phyloP scores from a whole-genome alignment of 1,140 invertebrate genomes.

The Plutomurus gul region DNA sequence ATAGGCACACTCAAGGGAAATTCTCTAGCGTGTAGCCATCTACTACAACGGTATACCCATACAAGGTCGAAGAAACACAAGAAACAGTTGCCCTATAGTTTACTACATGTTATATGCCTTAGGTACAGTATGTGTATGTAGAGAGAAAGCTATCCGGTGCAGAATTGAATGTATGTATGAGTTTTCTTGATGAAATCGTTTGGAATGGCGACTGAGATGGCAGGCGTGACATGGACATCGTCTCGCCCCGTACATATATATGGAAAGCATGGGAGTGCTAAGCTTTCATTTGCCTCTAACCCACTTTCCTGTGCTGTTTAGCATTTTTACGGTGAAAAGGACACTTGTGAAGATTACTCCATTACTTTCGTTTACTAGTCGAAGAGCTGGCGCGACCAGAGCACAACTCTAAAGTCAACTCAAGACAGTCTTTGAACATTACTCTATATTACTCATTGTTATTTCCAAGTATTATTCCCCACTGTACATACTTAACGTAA shows the following conservation, averaged over 20 bases:
- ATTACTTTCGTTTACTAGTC: neutral
- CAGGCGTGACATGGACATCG: too few species aligned
- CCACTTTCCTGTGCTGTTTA: neutral
- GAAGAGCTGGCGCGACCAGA: too few species aligned
- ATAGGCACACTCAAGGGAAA: neutral
- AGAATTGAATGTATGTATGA: neutral
- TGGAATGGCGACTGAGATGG: neutral
- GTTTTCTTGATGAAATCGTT: conserved; percentile 7
- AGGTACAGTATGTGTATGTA: neutral
- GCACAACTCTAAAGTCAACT: too few species aligned
- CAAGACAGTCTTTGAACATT: neutral
- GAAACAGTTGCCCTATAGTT: neutral
- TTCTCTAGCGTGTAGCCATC: neutral
- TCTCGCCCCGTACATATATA: too few species aligned
- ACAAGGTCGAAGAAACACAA: conserved; percentile 3
- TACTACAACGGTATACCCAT: too few species aligned
- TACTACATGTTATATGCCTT: neutral
- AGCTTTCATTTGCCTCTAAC: conserved; percentile 4
- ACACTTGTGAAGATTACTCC: conserved; percentile 12
- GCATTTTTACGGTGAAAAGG: conserved; percentile 15
- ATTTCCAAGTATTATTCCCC: neutral
- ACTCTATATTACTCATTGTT: conserved; percentile 20
- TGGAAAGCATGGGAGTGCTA: neutral
- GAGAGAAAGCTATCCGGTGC: neutral
- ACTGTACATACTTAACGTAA: neutral